Percentiles rank a stretch among this genome's conserved stretches.
Conservation (phyloP, 2,888 invertebrate species). For the Melanchra persicariae region DNA sequence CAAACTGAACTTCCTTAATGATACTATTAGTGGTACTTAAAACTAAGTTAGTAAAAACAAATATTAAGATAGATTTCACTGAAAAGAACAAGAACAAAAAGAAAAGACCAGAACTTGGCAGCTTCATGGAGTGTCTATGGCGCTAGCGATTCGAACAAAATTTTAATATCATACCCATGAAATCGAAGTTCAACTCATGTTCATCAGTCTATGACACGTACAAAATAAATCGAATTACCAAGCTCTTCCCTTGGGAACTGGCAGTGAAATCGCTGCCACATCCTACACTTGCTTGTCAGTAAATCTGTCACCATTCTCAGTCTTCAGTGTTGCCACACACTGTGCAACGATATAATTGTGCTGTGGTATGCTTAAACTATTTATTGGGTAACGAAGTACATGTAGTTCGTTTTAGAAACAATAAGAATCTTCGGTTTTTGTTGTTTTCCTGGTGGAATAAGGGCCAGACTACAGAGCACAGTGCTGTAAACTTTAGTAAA, state of each 20-base stretch:
- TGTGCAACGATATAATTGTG: constrained; percentile 29
- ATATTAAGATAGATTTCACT: too few relatives aligned
- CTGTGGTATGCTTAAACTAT: constrained; percentile 32
- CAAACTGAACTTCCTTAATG: too few relatives aligned
- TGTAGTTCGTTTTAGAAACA: neutral
- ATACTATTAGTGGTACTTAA: too few relatives aligned
- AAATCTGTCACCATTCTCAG: constrained; percentile 70
- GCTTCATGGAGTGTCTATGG: too few relatives aligned
- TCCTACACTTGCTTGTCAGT: constrained; percentile 59
- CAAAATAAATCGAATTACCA: constrained; percentile 39
- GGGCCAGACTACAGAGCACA: neutral
- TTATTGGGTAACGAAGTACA: constrained; percentile 46
- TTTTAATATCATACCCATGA: too few relatives aligned
- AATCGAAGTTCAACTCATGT: too few relatives aligned
- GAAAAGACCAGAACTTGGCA: too few relatives aligned
- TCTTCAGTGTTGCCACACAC: constrained; percentile 50
- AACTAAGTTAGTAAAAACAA: too few relatives aligned
- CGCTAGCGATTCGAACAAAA: too few relatives aligned
- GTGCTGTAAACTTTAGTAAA: neutral
- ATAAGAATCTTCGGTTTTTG: neutral
- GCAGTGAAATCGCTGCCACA: constrained; percentile 24
- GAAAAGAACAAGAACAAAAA: too few relatives aligned
- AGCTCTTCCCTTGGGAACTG: constrained; percentile 53
- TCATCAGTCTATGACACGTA: neutral
- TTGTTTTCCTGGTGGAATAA: neutral